Evolutionary conservation across 2,113 vertebrate genomes (phyloP), one percentile per base, ranked within the genome.

Genomic region (Artemisiospiza belli): DNA sequence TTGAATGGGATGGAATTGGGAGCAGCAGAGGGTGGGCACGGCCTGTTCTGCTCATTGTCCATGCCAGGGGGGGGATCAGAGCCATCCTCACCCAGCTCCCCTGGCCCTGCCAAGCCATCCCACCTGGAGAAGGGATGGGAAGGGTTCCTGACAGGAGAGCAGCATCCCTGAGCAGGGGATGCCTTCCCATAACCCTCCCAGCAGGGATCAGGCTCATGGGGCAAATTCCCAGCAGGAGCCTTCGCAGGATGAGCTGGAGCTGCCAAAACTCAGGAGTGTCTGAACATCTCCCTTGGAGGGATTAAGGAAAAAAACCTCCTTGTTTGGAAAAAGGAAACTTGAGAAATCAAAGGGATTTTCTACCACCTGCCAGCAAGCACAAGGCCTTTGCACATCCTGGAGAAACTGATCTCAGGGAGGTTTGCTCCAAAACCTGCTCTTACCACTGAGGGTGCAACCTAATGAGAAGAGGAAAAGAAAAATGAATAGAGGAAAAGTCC

Each of bases 281-380:
- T 51, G 46, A 91, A 21, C 30, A 23, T 37, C 31, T 44, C 13
- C 5, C 15, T 52, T 8, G 14, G 14, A 23, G 44, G 35, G 31
- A 52, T 41, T n/a, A 23, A 31, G n/a, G 79, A 61, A 62, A 35
- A 18, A 18, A 43, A 16, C 55, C 51, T 73, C 37, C 30, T 54
- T 20, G 5, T 59, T 23, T 35, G 57, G 67, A n/a, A 57, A 61
- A 64, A 52, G n/a, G 41, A 30, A 64, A 76, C 46, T 9, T 1
- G 61, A 92, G 77, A 30, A 44, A 44, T 46, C 51, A n/a, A 68
- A 85, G 62, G n/a, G 59, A 66, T 72, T 84, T 83, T 66, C 62
- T 70, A 31, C 46, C 87, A 61, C 64, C 75, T 57, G 68, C 55
- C 28, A 30, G 47, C 58, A 43, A 67, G 73, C 1, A 2, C 43